Base-by-base conservation (phyloP, 2,113 vertebrate species). In the Oreamnos americanus region DNA sequence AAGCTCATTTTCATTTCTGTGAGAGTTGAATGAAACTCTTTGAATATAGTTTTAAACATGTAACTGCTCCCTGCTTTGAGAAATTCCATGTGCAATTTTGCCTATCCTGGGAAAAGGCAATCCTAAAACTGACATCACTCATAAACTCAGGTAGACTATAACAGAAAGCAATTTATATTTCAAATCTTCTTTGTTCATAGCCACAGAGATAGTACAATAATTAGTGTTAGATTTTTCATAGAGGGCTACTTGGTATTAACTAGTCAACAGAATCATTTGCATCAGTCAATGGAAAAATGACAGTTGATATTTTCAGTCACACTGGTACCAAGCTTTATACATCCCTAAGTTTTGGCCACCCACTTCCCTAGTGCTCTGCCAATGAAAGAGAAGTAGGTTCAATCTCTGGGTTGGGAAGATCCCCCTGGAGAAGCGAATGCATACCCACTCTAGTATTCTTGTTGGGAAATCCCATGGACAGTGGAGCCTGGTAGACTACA, bases 21-120 rank as follows among this genome's bases (percentile, higher is more conserved):
- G 5, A n/a, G 60, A 55, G 74, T 23, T 84, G 11, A 94, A 57
- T 91, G 12, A 78, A 86, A 78, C n/a, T 87, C 58, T 39, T 30
- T 57, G 17, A 71, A 62, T 9, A 53, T 8, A 90, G 7, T 57
- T 67, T 83, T 76, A 92, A 97, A 39, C 1, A 2, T 51, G 1
- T 87, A 78, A 36, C 6, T 57, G 11, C 13, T 90, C 19, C 43
- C 7, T 55, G 28, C 74, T 98, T 87, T 91, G 26, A 88, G 36
- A 71, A 91, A 87, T 45, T 17, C 6, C 16, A 91, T 45, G 2
- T 13, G 87, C 81, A 33, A 79, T 49, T 62, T 93, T 62, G 26
- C 5, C 21, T 71, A 45, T 49, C 2, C 16, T 93, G 9, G 26
- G 8, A 21, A 71, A 92, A 92, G 7, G 13, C 6, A 57, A 85